phyloP scores from a whole-genome alignment of 2,113 vertebrate species.

The Hoplias malabaricus region DNA sequence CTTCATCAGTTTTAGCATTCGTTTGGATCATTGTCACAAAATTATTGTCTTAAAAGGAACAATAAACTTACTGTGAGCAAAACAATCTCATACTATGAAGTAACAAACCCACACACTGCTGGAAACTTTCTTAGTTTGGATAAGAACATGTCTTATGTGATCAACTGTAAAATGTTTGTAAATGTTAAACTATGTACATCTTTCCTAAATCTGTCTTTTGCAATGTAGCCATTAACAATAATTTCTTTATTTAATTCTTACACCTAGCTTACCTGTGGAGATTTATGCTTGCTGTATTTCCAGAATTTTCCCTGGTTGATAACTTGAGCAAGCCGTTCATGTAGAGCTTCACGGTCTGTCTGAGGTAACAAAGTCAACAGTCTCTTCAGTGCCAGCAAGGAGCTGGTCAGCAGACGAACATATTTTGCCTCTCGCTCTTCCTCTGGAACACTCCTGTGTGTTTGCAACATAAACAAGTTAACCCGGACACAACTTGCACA shows the following conservation, averaged over 20 bases:
- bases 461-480: background rate
- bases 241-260: too few relatives aligned
- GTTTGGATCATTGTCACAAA: too few relatives aligned
- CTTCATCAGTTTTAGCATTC: too few relatives aligned
- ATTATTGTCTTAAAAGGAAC: too few relatives aligned
- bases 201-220: background rate
- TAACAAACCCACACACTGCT: too few relatives aligned
- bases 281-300: slow-evolving; percentile 91
- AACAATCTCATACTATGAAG: too few relatives aligned
- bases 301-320: slow-evolving; percentile 89
- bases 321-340: slow-evolving; percentile 77
- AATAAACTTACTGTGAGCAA: too few relatives aligned
- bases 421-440: slow-evolving; percentile 94
- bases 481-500: background rate
- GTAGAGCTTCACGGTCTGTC: slow-evolving; percentile 75
- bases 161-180: too few relatives aligned
- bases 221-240: background rate
- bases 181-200: background rate
- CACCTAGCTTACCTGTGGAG: slow-evolving; percentile 81
- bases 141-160: too few relatives aligned
- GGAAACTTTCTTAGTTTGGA: too few relatives aligned
- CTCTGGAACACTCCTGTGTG: slow-evolving; percentile 81
- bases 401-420: slow-evolving; percentile 86
- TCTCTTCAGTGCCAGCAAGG: slow-evolving; percentile 89
- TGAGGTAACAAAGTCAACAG: slow-evolving; percentile 81